Base-by-base conservation (phyloP, 2,888 invertebrate species). In the Tetranychus piercei region DNA sequence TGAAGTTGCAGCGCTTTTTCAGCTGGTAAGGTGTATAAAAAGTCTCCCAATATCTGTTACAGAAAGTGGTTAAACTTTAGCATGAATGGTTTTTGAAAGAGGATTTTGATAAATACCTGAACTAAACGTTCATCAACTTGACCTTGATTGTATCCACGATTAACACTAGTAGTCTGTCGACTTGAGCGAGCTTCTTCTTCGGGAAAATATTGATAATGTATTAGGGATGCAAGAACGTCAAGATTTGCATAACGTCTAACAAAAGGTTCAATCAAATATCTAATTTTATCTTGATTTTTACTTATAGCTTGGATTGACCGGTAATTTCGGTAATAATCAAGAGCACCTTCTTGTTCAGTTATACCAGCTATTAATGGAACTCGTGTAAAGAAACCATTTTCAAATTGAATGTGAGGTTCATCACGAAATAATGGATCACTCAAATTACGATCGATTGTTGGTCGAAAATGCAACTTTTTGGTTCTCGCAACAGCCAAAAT, bases 361-460 rank as follows among this genome's bases (percentile, higher is more conserved):
- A 74, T 20, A 22, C 73, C 75, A 1, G 20, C 69, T 20, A 69
- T 69, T 6, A 69, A 69, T 20, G 69, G 69, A 9, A 69, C 69
- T 69, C 34, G 20, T 11, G 69, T 23, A 20, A 73, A 74, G n/a
- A 76, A 64, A 3, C 75, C 76, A 15, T 64, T 45, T 22, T 71
- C n/a, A 34, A 73, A 76, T 20, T 77, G 66, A n/a, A 18, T 23
- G 18, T 69, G 22, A 8, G 77, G 77, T 4, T 71, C 65, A 71
- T 76, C 76, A 6, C 55, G 43, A n/a, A 73, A 45, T 20, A 73
- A 43, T 11, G 73, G 67, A 15, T 15, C 8, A 20, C 66, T 67
- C 11, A 20, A 45, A 45, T 76, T 77, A 6, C 43, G 55, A 73
- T 77, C 77, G 15, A 77, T 65, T 15, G 75, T 75, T 6, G 77